Percentiles rank a stretch among this genome's conserved stretches.
Conservation (phyloP, 1,140 invertebrate species). For the Protaetia brevitarsis region DNA sequence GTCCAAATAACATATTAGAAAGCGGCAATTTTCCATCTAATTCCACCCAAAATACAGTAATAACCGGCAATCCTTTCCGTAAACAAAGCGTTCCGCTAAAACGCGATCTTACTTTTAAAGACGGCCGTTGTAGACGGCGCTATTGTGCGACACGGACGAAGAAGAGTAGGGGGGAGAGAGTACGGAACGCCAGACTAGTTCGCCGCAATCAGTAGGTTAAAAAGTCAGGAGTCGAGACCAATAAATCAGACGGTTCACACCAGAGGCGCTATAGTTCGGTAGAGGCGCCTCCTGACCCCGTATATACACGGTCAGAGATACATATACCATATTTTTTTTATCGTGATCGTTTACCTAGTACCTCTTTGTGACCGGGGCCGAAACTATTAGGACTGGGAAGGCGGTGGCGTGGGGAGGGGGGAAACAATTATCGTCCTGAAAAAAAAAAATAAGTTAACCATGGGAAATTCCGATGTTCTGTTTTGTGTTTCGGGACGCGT, state of each 20-base stretch:
- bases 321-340: background rate
- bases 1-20: too few species aligned
- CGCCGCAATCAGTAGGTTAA: conserved; percentile 11
- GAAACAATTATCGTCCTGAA: conserved; percentile 5
- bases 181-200: too few species aligned
- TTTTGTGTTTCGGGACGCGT: background rate
- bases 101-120: too few species aligned
- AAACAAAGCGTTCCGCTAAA: too few species aligned
- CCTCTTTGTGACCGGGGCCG: background rate
- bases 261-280: background rate
- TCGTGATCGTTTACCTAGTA: background rate
- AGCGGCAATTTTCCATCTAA: too few species aligned
- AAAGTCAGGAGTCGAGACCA: conserved; percentile 10
- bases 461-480: conserved; percentile 1
- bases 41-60: too few species aligned
- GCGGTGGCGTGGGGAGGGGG: background rate
- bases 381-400: background rate
- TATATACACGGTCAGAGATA: background rate
- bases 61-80: too few species aligned
- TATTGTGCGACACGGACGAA: too few species aligned
- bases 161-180: background rate
- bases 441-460: too few species aligned
- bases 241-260: conserved; percentile 15
- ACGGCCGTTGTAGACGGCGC: too few species aligned
- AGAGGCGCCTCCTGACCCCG: background rate